Evolutionary conservation across 2,888 invertebrate genomes (phyloP).

Genomic region (Agonum fuliginosum): DNA sequence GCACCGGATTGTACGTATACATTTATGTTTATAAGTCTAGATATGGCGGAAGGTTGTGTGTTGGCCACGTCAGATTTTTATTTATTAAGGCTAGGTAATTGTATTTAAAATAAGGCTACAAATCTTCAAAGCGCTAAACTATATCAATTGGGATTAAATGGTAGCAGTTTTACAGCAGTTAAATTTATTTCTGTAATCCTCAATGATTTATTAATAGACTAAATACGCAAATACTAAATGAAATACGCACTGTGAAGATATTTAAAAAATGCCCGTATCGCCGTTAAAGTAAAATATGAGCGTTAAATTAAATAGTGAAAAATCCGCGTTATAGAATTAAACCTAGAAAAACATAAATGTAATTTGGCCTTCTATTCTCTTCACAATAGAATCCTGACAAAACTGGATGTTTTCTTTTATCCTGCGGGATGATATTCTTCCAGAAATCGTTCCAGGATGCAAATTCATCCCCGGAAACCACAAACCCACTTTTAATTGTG

Average conservation of each 20-base stretch:
- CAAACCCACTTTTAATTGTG: background rate
- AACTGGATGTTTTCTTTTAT: background rate
- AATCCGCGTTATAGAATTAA: too few species aligned
- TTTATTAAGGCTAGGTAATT: too few species aligned
- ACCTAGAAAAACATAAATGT: too few species aligned
- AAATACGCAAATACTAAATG: background rate
- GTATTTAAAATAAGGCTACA: too few species aligned
- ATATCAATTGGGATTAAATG: background rate
- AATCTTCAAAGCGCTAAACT: background rate
- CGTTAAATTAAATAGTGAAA: too few species aligned
- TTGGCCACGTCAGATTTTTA: too few species aligned
- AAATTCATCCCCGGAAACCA: background rate
- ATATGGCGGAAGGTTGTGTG: too few species aligned
- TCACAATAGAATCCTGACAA: background rate
- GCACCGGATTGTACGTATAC: too few species aligned
- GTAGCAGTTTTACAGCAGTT: background rate
- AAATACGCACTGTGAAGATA: background rate
- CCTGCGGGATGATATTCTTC: background rate
- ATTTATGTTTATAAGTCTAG: too few species aligned
- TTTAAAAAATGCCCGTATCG: background rate
- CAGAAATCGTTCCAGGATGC: too few species aligned
- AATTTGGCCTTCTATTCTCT: background rate
- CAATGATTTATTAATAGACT: background rate
- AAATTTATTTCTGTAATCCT: background rate
- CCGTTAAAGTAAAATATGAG: background rate